Base-by-base conservation (phyloP, 1,140 invertebrate species). In the Pseudomyrmex pallidus region DNA sequence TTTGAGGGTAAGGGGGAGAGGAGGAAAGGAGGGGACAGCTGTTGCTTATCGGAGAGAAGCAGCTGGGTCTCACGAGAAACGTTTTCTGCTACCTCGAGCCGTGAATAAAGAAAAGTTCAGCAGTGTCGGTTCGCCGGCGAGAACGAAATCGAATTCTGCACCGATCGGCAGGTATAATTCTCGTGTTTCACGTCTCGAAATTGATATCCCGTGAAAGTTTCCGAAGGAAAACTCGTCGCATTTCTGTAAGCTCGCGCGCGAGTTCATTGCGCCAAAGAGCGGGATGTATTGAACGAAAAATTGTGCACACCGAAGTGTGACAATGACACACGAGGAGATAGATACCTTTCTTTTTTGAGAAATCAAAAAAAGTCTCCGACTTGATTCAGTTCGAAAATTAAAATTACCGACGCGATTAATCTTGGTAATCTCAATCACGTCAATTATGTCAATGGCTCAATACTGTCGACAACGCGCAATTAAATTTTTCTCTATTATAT, bases 61-160 rank as follows among this genome's bases (percentile, higher is more conserved):
- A 86, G 84, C 78, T 88, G 88, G 64, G 44, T 83, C 63, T 83
- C 70, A 17, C n/a, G 61, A 56, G n/a, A 85, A 13, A 85, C 12
- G 56, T 78, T 77, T 77, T 50, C 12, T 35, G 35, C 35, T 12
- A 46, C 10, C 13, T 61, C 8, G 20, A 80, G 54, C 12, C 12
- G 35, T 20, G 82, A 83, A 20, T 57, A 20, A 74, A 46, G 73
- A 62, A 78, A 74, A 74, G 56, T 78, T 17, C 13, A 12, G 17
- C 35, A 74, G 84, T 12, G 74, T 63, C 68, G 13, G 2, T 20
- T 17, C 25, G 20, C 57, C n/a, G 70, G 12, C 54, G 48, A 57
- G 25, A 52, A 66, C 13, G 64, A 64, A 70, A 74, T 82, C 54
- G 3, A 35, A 35, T 2, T 22, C 5, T 62, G 48, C 2, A 50